Evolutionary conservation across 2,888 invertebrate species (phyloP).

Genomic region (Neria commutata): DNA sequence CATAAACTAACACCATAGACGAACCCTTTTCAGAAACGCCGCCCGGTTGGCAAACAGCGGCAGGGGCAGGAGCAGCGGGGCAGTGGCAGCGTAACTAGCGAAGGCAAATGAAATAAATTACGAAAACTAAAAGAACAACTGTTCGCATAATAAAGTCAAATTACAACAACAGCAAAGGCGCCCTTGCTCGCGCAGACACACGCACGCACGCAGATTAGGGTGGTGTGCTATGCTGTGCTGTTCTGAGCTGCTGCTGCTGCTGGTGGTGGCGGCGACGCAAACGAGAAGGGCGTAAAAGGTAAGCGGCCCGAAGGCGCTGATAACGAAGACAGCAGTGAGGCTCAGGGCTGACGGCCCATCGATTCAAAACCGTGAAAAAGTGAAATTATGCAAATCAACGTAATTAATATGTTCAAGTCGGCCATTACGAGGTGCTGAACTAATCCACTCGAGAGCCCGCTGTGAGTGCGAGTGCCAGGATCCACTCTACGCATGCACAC

Average conservation of each 20-base stretch:
- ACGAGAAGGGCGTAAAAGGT: conserved; percentile 42
- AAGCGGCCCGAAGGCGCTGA: neutral
- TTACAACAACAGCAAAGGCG: conserved; percentile 33
- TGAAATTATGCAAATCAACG: conserved; percentile 50
- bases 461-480: no score
- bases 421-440: conserved; percentile 15
- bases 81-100: conserved; percentile 24
- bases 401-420: conserved; percentile 20
- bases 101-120: conserved; percentile 55
- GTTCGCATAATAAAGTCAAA: conserved; percentile 57
- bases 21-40: conserved; percentile 17
- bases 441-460: conserved; percentile 14
- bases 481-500: no score
- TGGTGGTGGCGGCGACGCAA: conserved; percentile 20
- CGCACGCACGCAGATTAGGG: conserved; percentile 9
- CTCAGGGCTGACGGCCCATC: conserved; percentile 8
- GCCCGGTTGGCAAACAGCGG: conserved; percentile 16
- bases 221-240: conserved; percentile 9
- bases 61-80: neutral
- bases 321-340: conserved; percentile 24
- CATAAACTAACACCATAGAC: conserved; percentile 21
- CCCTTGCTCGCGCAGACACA: neutral
- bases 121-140: conserved; percentile 59
- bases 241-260: neutral
- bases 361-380: conserved; percentile 2